phyloP scores from a whole-genome alignment of 2,888 invertebrate genomes.

The Latrodectus hesperus region DNA sequence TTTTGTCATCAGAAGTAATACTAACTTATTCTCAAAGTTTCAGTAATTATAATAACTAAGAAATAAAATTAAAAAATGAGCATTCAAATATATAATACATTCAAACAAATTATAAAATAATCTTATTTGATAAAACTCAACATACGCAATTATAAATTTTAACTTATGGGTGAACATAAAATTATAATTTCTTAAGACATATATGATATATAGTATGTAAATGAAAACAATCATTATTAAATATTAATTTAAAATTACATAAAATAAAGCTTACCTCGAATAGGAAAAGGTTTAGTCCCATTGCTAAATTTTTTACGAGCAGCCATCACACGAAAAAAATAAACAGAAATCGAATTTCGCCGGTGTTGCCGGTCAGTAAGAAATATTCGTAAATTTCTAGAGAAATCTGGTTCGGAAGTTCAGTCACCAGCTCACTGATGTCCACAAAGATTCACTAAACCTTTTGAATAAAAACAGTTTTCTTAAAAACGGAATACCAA shows the following conservation, averaged over 20 bases:
- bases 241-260: not conserved
- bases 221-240: not conserved
- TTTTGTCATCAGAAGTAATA: no score
- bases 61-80: no score
- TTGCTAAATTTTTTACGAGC: constrained; percentile 61
- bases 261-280: constrained; percentile 46
- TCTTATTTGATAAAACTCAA: not conserved
- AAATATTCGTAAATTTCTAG: constrained; percentile 4
- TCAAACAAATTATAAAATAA: not conserved
- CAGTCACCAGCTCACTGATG: not conserved
- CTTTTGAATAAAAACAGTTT: not conserved
- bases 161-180: not conserved
- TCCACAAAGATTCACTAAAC: not conserved
- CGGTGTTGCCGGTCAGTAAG: constrained; percentile 56
- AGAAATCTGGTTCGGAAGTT: not conserved
- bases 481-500: not conserved
- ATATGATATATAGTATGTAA: not conserved
- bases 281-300: constrained; percentile 62
- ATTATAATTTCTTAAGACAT: not conserved
- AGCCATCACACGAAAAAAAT: constrained; percentile 37
- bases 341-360: constrained; percentile 10
- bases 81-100: not conserved
- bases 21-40: no score
- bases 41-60: no score
- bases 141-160: not conserved